These are phyloP conservation scores for Tangara arthus DNA, from an alignment of 2,797 vertebrate genomes.

Conservation along the genomic window DNA sequence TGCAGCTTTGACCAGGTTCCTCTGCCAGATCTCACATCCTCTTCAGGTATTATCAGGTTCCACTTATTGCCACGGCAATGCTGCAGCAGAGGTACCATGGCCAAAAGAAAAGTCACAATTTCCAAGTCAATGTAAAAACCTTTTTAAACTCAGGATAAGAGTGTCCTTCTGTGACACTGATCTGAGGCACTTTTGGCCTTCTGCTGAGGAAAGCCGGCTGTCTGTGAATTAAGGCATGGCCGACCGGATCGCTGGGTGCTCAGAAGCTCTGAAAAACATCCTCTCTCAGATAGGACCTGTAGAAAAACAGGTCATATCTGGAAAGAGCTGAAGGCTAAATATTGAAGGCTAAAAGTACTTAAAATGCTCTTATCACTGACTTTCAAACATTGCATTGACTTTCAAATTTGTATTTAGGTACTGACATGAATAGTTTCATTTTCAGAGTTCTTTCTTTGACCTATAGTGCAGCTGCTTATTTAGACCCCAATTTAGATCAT, in stretches of 20 bases:
- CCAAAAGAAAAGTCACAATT: neutral
- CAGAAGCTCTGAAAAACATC: neutral
- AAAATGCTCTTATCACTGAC: neutral
- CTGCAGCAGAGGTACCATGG: neutral
- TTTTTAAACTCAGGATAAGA: neutral
- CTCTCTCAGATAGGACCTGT: neutral
- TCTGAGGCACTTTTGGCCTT: neutral
- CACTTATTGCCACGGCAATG: neutral
- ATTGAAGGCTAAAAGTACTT: neutral
- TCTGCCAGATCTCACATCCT: neutral
- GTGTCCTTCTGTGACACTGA: neutral
- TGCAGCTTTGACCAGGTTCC: neutral
- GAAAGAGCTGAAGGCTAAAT: neutral
- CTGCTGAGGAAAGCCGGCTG: neutral
- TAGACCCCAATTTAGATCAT: neutral
- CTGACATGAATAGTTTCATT: neutral
- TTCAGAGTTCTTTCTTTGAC: neutral
- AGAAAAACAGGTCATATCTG: neutral
- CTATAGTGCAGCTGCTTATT: neutral
- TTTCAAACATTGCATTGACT: neutral
- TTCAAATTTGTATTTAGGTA: neutral
- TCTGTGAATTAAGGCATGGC: neutral
- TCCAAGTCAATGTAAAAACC: neutral
- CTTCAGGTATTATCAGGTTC: neutral
- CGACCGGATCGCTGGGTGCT: neutral